A percentile compares a stretch with the other conserved stretches of the same genome.
These are phyloP conservation scores for Tetranychus piercei DNA, from an alignment of 2,888 invertebrate species.

Conservation along the genomic window DNA sequence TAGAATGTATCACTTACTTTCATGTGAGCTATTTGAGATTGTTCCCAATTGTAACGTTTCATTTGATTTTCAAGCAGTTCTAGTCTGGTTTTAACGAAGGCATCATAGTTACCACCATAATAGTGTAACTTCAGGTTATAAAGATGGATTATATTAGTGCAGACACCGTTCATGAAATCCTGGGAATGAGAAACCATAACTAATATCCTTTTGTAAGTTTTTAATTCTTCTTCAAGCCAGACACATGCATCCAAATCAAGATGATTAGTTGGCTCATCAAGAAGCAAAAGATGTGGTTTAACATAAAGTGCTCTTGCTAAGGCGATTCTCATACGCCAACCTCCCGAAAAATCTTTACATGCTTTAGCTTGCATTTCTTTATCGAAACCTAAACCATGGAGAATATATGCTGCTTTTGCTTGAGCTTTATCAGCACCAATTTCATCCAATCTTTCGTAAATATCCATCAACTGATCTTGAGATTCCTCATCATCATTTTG, in stretches of 20 bases:
- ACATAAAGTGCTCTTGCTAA: conserved; percentile 40
- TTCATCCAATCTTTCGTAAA: conserved; percentile 92
- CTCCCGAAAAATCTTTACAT: conserved; percentile 48
- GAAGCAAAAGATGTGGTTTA: conserved; percentile 40
- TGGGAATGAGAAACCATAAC: conserved; percentile 98
- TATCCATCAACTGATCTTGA: conserved; percentile 88
- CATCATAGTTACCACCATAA: conserved; percentile 88
- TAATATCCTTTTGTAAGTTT: conserved; percentile 85
- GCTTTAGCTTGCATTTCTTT: conserved; percentile 42
- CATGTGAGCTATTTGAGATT: conserved; percentile 97
- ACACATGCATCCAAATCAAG: conserved; percentile 82
- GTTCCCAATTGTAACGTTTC: conserved; percentile 99
- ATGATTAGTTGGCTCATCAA: conserved; percentile 43
- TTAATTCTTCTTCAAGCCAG: conserved; percentile 95
- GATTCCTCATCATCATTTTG: conserved; percentile 72
- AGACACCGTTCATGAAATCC: conserved; percentile 89
- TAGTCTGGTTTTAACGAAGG: conserved; percentile 75
- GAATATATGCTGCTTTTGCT: conserved; percentile 75
- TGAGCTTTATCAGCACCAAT: conserved; percentile 89
- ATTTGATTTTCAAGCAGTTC: conserved; percentile 93
- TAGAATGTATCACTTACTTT: conserved; percentile 43
- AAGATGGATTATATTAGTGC: conserved; percentile 78
- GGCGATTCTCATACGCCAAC: conserved; percentile 46
- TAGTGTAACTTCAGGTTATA: conserved; percentile 79
- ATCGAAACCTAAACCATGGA: conserved; percentile 89